Percentiles rank a stretch among this genome's conserved stretches.
Evolutionary conservation across 53 echinoderm and acorn worm species (phyloP).

Genomic region (Temnopleurus reevesii): DNA sequence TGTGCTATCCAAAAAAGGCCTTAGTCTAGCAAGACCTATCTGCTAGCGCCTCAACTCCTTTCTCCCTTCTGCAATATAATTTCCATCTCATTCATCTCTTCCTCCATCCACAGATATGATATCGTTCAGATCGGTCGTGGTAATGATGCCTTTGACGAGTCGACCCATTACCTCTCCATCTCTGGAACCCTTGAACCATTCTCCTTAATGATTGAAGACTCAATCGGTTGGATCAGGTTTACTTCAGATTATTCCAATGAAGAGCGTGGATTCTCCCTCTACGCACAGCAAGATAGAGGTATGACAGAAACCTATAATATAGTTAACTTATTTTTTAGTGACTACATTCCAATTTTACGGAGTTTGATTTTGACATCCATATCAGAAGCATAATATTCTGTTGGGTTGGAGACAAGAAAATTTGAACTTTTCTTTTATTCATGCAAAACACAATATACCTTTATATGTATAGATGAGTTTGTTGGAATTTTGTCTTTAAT

Average conservation of each 20-base stretch:
- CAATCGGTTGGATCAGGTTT: conserved; percentile 76
- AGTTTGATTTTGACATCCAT: too few species aligned
- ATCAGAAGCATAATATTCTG: too few species aligned
- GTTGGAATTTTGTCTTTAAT: too few species aligned
- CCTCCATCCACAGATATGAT: conserved; percentile 62
- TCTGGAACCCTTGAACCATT: conserved; percentile 60
- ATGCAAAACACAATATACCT: too few species aligned
- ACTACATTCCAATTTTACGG: too few species aligned
- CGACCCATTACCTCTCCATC: conserved; percentile 46
- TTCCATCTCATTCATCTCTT: background rate
- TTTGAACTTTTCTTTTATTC: too few species aligned
- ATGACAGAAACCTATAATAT: background rate
- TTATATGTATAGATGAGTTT: too few species aligned
- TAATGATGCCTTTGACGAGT: conserved; percentile 43
- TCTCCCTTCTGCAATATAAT: too few species aligned
- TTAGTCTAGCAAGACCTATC: too few species aligned
- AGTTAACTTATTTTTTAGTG: too few species aligned
- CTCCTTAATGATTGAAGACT: conserved; percentile 64
- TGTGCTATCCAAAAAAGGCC: background rate
- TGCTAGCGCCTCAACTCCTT: too few species aligned
- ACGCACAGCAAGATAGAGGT: conserved; percentile 68
- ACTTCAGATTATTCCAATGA: conserved; percentile 65
- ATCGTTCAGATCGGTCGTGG: conserved; percentile 74
- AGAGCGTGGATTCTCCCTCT: conserved; percentile 62
- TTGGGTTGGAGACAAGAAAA: too few species aligned